Conservation (phyloP, 2,113 vertebrate genomes). For the Rissa tridactyla region DNA sequence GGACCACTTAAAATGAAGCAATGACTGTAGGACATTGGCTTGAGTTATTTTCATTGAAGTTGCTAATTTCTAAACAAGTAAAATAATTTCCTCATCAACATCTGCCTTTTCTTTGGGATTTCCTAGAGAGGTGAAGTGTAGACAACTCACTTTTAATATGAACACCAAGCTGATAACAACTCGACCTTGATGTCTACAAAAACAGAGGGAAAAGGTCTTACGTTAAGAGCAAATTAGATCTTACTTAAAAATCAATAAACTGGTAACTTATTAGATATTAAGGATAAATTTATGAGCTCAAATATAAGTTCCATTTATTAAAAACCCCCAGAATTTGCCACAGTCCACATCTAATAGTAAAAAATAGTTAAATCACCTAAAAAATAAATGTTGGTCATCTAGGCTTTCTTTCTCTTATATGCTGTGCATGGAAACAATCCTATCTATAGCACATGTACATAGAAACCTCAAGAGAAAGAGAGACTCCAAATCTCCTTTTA, state of each 20-base stretch:
- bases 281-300: background rate
- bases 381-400: background rate
- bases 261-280: background rate
- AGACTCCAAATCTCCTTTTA: background rate
- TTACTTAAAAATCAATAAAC: background rate
- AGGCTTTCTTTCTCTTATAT: background rate
- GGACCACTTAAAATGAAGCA: background rate
- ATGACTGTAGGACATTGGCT: background rate
- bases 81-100: background rate
- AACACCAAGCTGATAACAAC: background rate
- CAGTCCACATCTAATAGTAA: background rate
- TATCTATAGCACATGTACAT: background rate
- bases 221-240: background rate
- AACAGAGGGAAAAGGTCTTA: rapidly evolving
- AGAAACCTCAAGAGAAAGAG: background rate
- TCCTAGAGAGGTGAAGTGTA: background rate
- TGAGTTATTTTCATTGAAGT: background rate
- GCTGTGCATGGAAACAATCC: background rate
- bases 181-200: background rate
- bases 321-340: background rate
- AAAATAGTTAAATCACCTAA: background rate
- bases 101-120: background rate
- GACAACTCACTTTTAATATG: background rate
- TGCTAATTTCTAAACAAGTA: background rate
- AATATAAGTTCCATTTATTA: background rate